Conservation (phyloP, 64 coral and sea anemone species). For the Acropora tenuis region DNA sequence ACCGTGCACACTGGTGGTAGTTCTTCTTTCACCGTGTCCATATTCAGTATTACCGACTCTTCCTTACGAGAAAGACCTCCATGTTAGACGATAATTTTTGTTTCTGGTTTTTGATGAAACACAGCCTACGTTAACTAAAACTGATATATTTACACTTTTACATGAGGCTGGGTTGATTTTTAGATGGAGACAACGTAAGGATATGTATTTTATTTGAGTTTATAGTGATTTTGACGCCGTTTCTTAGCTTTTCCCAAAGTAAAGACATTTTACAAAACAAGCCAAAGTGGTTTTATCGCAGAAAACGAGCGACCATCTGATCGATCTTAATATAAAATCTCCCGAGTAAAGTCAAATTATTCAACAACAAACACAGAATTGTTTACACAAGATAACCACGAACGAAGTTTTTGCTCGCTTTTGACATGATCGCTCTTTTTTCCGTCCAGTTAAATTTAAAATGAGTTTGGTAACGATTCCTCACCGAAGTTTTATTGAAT, state of each 20-base stretch:
- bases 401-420: neutral
- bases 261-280: neutral
- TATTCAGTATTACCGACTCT: too few relatives aligned
- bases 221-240: too few relatives aligned
- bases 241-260: too few relatives aligned
- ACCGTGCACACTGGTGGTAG: too few relatives aligned
- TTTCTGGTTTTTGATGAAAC: too few relatives aligned
- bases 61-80: too few relatives aligned
- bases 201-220: neutral
- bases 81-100: too few relatives aligned
- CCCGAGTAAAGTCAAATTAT: neutral
- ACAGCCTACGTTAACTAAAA: neutral
- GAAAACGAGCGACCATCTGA: too few relatives aligned
- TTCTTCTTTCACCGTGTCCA: too few relatives aligned
- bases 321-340: slow-evolving; percentile 19
- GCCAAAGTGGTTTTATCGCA: neutral
- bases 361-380: slow-evolving; percentile 32
- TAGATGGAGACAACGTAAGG: neutral
- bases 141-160: neutral
- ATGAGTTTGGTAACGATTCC: neutral
- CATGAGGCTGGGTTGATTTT: neutral
- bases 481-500: neutral
- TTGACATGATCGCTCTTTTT: neutral
- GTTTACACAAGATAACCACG: slow-evolving; percentile 26
- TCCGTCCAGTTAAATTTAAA: neutral